Conservation (phyloP, 2,888 invertebrate genomes). For the Neocrepidodera transversa region DNA sequence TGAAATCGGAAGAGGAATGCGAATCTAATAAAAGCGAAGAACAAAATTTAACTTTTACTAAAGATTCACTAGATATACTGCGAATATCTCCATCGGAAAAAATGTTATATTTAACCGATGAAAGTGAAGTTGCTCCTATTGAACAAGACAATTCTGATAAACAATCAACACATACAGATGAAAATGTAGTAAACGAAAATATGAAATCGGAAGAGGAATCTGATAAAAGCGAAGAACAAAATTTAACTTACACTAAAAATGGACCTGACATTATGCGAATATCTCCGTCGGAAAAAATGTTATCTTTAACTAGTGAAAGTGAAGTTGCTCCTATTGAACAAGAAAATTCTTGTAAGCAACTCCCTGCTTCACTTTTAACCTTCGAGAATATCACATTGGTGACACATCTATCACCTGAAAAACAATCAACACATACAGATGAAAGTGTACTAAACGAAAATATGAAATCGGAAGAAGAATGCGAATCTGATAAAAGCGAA, state of each 20-base stretch:
- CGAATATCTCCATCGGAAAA: not conserved
- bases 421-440: constrained; percentile 24
- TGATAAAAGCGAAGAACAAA: constrained; percentile 18
- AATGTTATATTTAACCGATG: not conserved
- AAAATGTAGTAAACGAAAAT: not conserved
- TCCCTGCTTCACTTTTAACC: constrained; percentile 49
- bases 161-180: too few relatives aligned
- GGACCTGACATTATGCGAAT: constrained; percentile 1
- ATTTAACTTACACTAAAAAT: constrained; percentile 9
- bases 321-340: constrained; percentile 30
- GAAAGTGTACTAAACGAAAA: not conserved
- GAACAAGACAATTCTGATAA: constrained; percentile 32
- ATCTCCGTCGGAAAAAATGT: not conserved
- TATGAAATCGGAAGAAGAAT: constrained; percentile 2
- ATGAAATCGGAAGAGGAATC: constrained; percentile 3
- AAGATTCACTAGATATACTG: constrained; percentile 1
- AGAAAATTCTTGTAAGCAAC: constrained; percentile 58
- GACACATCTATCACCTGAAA: constrained; percentile 31
- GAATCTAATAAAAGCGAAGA: constrained; percentile 13
- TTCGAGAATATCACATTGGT: constrained; percentile 40
- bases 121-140: not conserved
- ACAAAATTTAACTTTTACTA: constrained; percentile 13
- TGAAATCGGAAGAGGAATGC: not conserved
- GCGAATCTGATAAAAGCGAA: not conserved
- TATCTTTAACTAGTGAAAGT: not conserved